Conservation (phyloP, 2,113 vertebrate genomes). For the Festucalex cinctus region DNA sequence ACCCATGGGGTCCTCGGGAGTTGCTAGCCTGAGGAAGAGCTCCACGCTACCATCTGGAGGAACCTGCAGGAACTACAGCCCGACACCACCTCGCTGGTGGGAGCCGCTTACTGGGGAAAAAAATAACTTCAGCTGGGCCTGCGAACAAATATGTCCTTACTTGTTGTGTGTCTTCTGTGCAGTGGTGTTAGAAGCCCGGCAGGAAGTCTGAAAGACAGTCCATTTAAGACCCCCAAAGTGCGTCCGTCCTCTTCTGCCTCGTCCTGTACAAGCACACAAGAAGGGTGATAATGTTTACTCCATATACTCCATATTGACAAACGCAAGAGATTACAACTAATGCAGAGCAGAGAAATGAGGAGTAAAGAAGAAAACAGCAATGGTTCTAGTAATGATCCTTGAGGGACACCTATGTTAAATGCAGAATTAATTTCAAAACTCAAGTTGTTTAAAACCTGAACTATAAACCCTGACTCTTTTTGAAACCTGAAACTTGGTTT, state of each 20-base stretch:
- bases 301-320: not conserved
- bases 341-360: not conserved
- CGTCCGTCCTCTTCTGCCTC: slow-evolving; percentile 39
- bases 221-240: slow-evolving; percentile 28
- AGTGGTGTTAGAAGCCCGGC: slow-evolving; percentile 53
- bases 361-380: not conserved
- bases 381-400: not conserved
- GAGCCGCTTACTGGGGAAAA: not conserved
- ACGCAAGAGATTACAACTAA: not conserved
- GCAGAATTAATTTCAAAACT: too few relatives aligned
- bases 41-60: slow-evolving; percentile 65
- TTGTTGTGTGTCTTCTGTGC: not conserved
- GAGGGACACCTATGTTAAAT: not conserved
- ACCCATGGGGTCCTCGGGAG: slow-evolving; percentile 23
- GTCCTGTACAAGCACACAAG: slow-evolving; percentile 49
- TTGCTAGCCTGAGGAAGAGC: slow-evolving; percentile 64
- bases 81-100: slow-evolving; percentile 53
- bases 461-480: too few relatives aligned
- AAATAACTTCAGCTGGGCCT: not conserved
- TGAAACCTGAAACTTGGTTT: too few relatives aligned
- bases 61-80: slow-evolving; percentile 65
- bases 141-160: not conserved
- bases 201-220: slow-evolving; percentile 53
- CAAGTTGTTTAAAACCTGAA: too few relatives aligned
- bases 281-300: slow-evolving; percentile 55